Conservation (phyloP, 2,888 invertebrate genomes). For the Heliconius hortense region DNA sequence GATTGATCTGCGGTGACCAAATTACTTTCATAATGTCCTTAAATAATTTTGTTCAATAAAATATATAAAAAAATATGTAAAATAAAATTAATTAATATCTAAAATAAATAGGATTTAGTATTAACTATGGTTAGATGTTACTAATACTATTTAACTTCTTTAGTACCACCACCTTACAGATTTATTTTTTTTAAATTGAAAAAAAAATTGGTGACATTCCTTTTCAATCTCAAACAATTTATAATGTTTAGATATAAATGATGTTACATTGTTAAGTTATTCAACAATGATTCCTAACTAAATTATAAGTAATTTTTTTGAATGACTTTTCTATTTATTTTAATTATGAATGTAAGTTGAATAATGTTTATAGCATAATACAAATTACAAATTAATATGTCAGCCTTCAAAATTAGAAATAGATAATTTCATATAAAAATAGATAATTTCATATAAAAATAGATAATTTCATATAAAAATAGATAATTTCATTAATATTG, state of each 20-base stretch:
- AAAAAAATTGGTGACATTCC: background rate
- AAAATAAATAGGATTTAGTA: background rate
- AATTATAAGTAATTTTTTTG: background rate
- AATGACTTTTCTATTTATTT: background rate
- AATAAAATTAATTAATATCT: conserved; percentile 1
- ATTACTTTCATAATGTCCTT: background rate
- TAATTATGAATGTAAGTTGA: background rate
- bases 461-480: too few relatives aligned
- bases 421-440: too few relatives aligned
- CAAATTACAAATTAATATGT: too few relatives aligned
- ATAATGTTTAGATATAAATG: background rate
- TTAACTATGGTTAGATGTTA: background rate
- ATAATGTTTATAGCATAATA: background rate
- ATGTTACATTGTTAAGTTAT: background rate
- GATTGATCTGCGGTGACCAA: background rate
- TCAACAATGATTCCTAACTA: background rate
- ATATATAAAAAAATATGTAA: background rate
- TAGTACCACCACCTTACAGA: background rate
- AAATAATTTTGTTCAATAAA: background rate
- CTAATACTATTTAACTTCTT: background rate
- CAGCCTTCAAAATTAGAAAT: too few relatives aligned
- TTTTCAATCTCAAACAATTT: background rate
- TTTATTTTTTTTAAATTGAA: background rate
- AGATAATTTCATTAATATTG: too few relatives aligned
- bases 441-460: too few relatives aligned